These are phyloP conservation scores for Drosophila obscura DNA, from an alignment of 1,140 invertebrate genomes.

Conservation along the genomic window DNA sequence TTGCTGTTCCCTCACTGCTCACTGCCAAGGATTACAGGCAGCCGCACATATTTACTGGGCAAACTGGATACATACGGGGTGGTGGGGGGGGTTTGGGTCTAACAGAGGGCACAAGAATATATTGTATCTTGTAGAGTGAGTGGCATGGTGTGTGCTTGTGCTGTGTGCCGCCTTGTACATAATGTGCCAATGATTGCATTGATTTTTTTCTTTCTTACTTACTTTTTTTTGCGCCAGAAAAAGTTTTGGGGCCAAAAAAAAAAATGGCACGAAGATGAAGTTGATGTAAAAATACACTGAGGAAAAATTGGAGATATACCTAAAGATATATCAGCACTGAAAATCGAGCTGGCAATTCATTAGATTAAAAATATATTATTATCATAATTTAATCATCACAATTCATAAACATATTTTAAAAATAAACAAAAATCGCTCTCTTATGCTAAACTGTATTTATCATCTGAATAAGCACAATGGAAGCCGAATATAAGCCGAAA, in stretches of 20 bases:
- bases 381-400: no score
- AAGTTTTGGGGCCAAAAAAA: conserved; percentile 49
- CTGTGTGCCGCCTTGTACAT: conserved; percentile 52
- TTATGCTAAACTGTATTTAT: no score
- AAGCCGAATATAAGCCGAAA: no score
- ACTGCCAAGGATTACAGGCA: conserved; percentile 56
- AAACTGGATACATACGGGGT: neutral
- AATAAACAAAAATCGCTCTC: no score
- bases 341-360: no score
- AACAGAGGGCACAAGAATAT: neutral
- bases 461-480: no score
- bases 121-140: no score
- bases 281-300: conserved; percentile 4
- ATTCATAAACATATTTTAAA: no score
- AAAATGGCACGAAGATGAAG: neutral
- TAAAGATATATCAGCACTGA: no score
- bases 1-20: conserved; percentile 13
- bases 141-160: conserved; percentile 4
- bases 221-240: conserved; percentile 17
- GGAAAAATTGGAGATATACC: neutral
- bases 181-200: conserved; percentile 81
- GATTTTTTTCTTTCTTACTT: conserved; percentile 57
- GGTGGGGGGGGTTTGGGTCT: neutral
- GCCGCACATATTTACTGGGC: conserved; percentile 28
- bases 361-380: no score